These are phyloP conservation scores for Lytechinus pictus DNA, from an alignment of 35 echinoderm and acorn worm genomes.

Conservation along the genomic window DNA sequence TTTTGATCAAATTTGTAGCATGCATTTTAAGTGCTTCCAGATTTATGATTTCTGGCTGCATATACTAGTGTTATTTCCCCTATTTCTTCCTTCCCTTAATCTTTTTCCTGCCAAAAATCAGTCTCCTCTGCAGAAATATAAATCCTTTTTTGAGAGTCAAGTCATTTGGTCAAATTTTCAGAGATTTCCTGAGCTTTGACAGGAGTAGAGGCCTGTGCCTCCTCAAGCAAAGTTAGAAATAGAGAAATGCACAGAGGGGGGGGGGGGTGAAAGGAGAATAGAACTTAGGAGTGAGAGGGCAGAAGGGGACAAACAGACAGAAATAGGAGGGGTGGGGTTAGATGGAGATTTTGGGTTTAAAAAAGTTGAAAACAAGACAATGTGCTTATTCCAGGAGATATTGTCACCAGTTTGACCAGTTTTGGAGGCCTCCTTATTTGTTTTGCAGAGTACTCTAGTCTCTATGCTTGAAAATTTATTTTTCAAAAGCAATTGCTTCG, in stretches of 20 bases:
- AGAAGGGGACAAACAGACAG: too few species aligned
- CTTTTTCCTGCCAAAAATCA: conserved; percentile 12
- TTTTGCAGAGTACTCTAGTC: too few species aligned
- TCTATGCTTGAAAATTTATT: too few species aligned
- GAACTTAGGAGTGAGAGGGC: too few species aligned
- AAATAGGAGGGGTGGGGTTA: too few species aligned
- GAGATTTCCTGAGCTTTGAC: conserved; percentile 9
- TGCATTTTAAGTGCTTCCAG: neutral
- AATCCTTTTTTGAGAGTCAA: neutral
- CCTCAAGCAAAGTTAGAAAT: neutral
- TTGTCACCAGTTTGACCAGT: too few species aligned
- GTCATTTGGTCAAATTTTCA: neutral
- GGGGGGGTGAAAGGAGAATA: neutral
- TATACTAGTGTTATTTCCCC: neutral
- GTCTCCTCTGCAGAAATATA: neutral
- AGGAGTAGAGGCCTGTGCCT: neutral
- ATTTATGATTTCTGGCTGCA: neutral
- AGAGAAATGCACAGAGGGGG: neutral
- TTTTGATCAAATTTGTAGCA: neutral
- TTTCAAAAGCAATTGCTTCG: too few species aligned
- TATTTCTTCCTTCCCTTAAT: conserved; percentile 12
- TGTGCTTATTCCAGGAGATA: too few species aligned
- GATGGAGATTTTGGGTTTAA: too few species aligned
- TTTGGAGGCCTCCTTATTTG: too few species aligned
- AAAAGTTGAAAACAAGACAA: too few species aligned